Evolutionary conservation across 1,140 invertebrate species (phyloP), one percentile per base, ranked within the genome.

Genomic region (Apis cerana): DNA sequence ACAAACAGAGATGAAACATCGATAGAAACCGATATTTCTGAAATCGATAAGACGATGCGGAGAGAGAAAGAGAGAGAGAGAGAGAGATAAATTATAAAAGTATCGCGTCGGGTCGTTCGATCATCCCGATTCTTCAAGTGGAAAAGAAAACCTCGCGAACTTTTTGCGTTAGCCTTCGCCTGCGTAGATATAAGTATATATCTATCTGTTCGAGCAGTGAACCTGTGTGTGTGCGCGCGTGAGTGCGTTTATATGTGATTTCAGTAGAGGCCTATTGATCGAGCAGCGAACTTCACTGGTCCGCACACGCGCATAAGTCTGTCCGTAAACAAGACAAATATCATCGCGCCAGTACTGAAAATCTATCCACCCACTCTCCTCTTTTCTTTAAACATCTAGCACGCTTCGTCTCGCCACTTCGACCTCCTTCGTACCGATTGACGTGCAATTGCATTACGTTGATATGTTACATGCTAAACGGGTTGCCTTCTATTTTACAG

Each of bases 231-330:
- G 75, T 54, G 86, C 59, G 81, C 62, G 81, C 62, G 78, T 62
- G 84, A 70, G 61, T 86, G 64, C 84, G 85, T 92, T 91, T 91
- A 91, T 90, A 90, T 91, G 88, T 88, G 89, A 93, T 92, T 93
- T 92, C 86, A 92, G 92, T 90, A 89, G 91, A 94, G 93, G 93
- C 93, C 93, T 94, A 94, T 93, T 94, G 93, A 94, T 93, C 93
- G 92, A 91, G 89, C 82, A n/a, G 82, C 88, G 89, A 88, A 93
- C 90, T 93, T 92, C 85, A 87, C 89, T 91, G 89, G 88, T 89
- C 79, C 92, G 93, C 93, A 94, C 93, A 94, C 93, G 93, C 93
- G 93, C 93, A 94, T 93, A 93, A 92, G 92, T 93, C 91, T 91
- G 90, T 88, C 86, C 92, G 90, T 92, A 93, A 94, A 93, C 93